phyloP scores from a whole-genome alignment of 1,140 invertebrate genomes.

The Hyles euphorbiae region DNA sequence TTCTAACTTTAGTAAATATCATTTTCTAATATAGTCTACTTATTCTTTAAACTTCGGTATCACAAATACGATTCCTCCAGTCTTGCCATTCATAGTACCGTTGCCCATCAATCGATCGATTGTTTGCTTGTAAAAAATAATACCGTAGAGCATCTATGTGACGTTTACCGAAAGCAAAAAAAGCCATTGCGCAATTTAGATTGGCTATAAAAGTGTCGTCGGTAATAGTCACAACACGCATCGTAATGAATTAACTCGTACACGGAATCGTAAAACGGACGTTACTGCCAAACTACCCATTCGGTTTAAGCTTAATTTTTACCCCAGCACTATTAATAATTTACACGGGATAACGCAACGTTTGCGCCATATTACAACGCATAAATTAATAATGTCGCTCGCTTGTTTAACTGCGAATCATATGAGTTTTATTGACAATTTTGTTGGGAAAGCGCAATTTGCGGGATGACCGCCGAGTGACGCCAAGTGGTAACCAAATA shows the following conservation, averaged over 20 bases:
- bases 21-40: too few relatives aligned
- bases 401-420: conserved; percentile 75
- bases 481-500: conserved; percentile 66
- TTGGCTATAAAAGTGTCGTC: conserved; percentile 16
- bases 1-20: too few relatives aligned
- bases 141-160: too few relatives aligned
- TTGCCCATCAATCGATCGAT: too few relatives aligned
- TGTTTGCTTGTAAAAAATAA: too few relatives aligned
- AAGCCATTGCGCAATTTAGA: conserved; percentile 10
- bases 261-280: conserved; percentile 66
- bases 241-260: conserved; percentile 59
- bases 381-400: conserved; percentile 75
- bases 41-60: too few relatives aligned
- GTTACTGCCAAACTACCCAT: conserved; percentile 71
- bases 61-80: too few relatives aligned
- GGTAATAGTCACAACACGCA: conserved; percentile 25
- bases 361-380: conserved; percentile 73
- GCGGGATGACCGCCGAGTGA: conserved; percentile 63
- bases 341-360: conserved; percentile 69
- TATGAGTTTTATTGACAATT: conserved; percentile 76
- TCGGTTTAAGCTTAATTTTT: conserved; percentile 74
- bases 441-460: conserved; percentile 74
- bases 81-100: too few relatives aligned
- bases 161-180: too few relatives aligned
- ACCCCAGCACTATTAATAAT: conserved; percentile 74